Evolutionary conservation across 2,888 invertebrate species (phyloP), one percentile per base, ranked within the genome.

Genomic region (Macrosiphum euphorbiae): DNA sequence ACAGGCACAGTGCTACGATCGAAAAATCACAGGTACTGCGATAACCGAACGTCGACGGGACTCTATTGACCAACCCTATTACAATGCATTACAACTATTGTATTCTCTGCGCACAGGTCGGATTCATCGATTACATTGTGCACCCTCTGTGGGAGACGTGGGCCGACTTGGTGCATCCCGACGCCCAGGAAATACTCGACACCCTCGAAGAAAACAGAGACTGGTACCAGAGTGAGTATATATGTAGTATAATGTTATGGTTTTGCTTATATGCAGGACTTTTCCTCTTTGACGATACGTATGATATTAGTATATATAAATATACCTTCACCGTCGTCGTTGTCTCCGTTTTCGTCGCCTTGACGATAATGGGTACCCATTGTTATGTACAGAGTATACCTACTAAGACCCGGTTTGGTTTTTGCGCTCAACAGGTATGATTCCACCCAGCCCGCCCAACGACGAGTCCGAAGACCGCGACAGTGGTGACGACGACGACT

Each of bases 71-170:
- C 20, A 55, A 55, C 55, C 5, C 20, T 55, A 55, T 55, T 20
- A 55, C 13, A 55, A 20, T 55, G 35, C 13, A 52, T 28, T 86
- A 47, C n/a, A n/a, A n/a, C 28, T 26, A 4, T 41, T 47, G 47
- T 47, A 26, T 28, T 86, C 61, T 44, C 28, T 41, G 35, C 2
- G 10, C 28, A 10, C 95, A 97, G 97, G 99, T 99, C 96, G 99
- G 99, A 95, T 99, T 99, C 96, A 99, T 99, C 96, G 99, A 99
- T 96, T 99, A 99, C 96, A 99, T 99, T 96, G 99, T 99, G 85
- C 99, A 99, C 96, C 99, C 99, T 4, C 96, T 99, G 95, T 99
- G 99, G 99, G 99, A 99, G 96, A 99, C 99, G 92, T 99, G 99
- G 99, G 95, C 99, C 26, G 99, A 99, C 96, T 97, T 99, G 95